Base-by-base conservation (phyloP, 2,113 vertebrate genomes). In the Thamnaconus septentrionalis region DNA sequence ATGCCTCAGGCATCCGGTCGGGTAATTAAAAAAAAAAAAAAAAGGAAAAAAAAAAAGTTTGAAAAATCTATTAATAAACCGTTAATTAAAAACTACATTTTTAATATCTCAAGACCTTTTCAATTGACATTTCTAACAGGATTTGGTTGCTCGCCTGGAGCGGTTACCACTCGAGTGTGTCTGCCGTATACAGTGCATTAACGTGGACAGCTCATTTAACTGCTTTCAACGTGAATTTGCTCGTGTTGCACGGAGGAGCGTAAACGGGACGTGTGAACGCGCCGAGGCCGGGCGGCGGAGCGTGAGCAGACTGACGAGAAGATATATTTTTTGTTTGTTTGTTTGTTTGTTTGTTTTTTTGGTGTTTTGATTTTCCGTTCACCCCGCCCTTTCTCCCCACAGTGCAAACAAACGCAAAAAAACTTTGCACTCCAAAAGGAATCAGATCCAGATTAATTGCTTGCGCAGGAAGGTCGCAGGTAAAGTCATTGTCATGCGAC, bases 31-130 rank as follows among this genome's bases (percentile, higher is more conserved):
- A 87, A 89, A 84, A 91, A 89, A 54, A 54, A 53, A 54, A 48
- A 89, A 84, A 91, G 89, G 40, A 54, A 53, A 54, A 48, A 52
- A 52, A 90, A 52, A 52, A 90, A 91, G 84, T 91, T 92, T 70
- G 88, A 80, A 80, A 92, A 91, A 91, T 92, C 90, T 91, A 91
- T 92, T 91, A 92, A 91, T 91, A 92, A 89, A 85, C 81, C 88
- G 83, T 88, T 91, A 92, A 92, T 92, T 92, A 92, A 91, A 92
- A 91, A 88, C 84, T 86, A 87, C 86, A 91, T 91, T 90, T 92
- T 90, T 91, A 91, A 90, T 90, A 90, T 92, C 88, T 89, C 79
- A 77, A 89, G 87, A 91, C 87, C 88, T 91, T 92, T 89, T 85
- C 85, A 90, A 90, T 90, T 87, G 87, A 88, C 85, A 85, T 91